Percentiles rank a stretch among this genome's conserved stretches.
Conservation (phyloP, 2,888 invertebrate species). For the Thymelicus lineola region DNA sequence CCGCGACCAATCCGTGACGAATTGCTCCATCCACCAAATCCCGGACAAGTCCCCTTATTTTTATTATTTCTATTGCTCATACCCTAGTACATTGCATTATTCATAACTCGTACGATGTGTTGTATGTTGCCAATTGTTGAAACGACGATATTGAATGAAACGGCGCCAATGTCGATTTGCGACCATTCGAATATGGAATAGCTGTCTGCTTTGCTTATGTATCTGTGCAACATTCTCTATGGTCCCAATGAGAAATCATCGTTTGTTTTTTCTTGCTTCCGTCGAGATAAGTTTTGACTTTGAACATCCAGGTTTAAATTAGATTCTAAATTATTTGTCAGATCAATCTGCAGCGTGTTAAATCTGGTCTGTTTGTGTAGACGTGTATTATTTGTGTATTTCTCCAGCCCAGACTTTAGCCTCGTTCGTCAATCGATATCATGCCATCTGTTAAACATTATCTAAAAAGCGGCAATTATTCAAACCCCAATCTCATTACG, state of each 20-base stretch:
- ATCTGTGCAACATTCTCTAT: slow-evolving; percentile 22
- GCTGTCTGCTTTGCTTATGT: slow-evolving; percentile 36
- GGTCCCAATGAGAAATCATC: slow-evolving; percentile 12
- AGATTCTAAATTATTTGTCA: slow-evolving; percentile 10
- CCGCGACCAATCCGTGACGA: slow-evolving; percentile 75
- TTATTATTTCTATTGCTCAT: slow-evolving; percentile 62
- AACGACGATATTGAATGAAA: slow-evolving; percentile 40
- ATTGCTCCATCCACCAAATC: slow-evolving; percentile 61
- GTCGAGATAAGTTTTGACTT: slow-evolving; percentile 5
- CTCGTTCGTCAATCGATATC: slow-evolving; percentile 25
- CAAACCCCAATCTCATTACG: slow-evolving; percentile 52
- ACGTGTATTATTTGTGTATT: slow-evolving; percentile 22
- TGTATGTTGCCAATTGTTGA: slow-evolving; percentile 43
- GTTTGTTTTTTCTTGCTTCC: neutral
- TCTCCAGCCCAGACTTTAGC: slow-evolving; percentile 17
- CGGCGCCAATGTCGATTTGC: slow-evolving; percentile 38
- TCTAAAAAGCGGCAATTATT: slow-evolving; percentile 57
- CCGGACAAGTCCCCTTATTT: slow-evolving; percentile 55
- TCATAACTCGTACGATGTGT: slow-evolving; percentile 61
- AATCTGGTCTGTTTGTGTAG: slow-evolving; percentile 27
- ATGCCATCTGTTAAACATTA: slow-evolving; percentile 36
- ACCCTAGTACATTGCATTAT: slow-evolving; percentile 63
- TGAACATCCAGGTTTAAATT: slow-evolving; percentile 20
- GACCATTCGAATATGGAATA: slow-evolving; percentile 38
- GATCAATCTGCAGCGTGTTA: slow-evolving; percentile 31